Evolutionary conservation across 2,113 vertebrate genomes (phyloP).

Genomic region (Erythrolamprus reginae): DNA sequence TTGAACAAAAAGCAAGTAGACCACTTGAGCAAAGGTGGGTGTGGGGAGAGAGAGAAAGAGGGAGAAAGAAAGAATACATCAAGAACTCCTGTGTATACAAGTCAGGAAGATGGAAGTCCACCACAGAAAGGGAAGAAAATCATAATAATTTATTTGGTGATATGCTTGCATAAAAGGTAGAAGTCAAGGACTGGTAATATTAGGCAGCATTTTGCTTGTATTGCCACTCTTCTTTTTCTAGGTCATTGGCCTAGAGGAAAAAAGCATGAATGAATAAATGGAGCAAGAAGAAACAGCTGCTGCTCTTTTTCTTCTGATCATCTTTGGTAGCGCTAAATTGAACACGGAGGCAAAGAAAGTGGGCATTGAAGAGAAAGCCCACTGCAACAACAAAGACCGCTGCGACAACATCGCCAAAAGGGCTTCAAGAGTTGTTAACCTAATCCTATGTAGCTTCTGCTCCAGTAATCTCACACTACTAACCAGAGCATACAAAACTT

Average conservation of each 20-base stretch:
- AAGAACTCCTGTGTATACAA: background rate
- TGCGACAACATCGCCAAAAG: too few species aligned
- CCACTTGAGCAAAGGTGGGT: background rate
- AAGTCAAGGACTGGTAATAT: background rate
- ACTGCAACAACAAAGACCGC: too few species aligned
- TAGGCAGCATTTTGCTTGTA: background rate
- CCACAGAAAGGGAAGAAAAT: background rate
- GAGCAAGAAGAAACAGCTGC: background rate
- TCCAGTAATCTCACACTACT: too few species aligned
- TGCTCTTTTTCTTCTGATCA: background rate
- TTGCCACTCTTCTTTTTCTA: background rate
- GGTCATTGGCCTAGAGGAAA: background rate
- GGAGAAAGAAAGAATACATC: background rate
- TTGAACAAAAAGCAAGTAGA: background rate
- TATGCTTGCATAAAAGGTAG: background rate
- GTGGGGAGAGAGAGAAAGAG: too few species aligned
- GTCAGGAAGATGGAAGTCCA: background rate
- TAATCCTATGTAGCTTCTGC: too few species aligned
- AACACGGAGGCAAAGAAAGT: background rate
- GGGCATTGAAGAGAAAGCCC: background rate
- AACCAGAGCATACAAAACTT: too few species aligned
- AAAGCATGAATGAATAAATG: background rate
- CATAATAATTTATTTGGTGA: background rate
- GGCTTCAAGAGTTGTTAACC: too few species aligned
- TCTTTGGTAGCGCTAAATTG: background rate